Conservation (phyloP, 2,113 vertebrate genomes). For the Hymenochirus boettgeri region DNA sequence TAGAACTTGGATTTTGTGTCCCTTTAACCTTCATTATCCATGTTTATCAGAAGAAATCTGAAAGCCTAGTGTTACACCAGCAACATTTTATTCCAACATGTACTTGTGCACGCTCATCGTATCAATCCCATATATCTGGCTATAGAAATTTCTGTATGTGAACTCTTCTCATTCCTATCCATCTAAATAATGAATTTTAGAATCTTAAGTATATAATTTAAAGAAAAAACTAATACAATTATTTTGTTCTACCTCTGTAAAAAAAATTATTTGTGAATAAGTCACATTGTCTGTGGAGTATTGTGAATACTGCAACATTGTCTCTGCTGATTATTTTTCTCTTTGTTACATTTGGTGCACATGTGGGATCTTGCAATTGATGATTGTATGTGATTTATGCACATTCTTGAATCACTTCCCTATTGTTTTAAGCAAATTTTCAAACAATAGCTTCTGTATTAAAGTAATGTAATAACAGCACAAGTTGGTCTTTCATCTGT, state of each 20-base stretch:
- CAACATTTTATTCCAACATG: slow-evolving; percentile 50
- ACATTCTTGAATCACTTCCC: no score
- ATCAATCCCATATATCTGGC: slow-evolving; percentile 51
- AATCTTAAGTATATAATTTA: slow-evolving; percentile 58
- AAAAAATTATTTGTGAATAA: slow-evolving; percentile 72
- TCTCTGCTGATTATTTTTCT: slow-evolving; percentile 36
- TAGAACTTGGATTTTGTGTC: not conserved
- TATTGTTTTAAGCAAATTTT: no score
- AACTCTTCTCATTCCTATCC: slow-evolving; percentile 11
- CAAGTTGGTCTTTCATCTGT: no score
- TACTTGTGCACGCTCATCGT: slow-evolving; percentile 56
- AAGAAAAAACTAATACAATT: slow-evolving; percentile 54
- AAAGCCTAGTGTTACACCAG: slow-evolving; percentile 52
- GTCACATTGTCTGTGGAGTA: slow-evolving; percentile 65
- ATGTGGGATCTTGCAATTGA: not conserved
- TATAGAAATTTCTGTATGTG: slow-evolving; percentile 31
- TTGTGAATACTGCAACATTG: slow-evolving; percentile 53
- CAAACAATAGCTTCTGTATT: no score
- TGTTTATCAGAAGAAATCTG: not conserved
- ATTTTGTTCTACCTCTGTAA: slow-evolving; percentile 77
- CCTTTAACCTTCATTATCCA: not conserved
- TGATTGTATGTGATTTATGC: no score
- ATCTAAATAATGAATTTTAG: slow-evolving; percentile 40
- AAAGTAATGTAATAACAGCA: no score
- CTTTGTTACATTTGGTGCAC: slow-evolving; percentile 22